Evolutionary conservation across 2,797 vertebrate species (phyloP).

Genomic region (Gadopsis marmoratus): DNA sequence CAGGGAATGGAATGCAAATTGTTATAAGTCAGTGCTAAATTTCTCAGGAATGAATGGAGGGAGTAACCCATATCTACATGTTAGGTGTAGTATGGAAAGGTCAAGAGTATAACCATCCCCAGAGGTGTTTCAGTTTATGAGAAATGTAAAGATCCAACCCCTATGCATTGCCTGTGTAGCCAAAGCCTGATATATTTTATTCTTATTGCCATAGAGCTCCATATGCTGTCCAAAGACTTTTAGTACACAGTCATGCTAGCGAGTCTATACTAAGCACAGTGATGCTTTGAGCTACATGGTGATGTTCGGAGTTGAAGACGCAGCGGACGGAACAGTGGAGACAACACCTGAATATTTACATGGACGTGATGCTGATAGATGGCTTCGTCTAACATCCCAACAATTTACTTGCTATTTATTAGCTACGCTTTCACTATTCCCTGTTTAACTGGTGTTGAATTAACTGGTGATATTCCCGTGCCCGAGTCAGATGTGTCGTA

Average conservation of each 20-base stretch:
- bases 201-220: neutral
- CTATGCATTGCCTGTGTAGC: neutral
- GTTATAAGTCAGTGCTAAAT: slow-evolving; percentile 62
- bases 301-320: no score
- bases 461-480: no score
- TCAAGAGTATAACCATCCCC: slow-evolving; percentile 67
- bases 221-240: neutral
- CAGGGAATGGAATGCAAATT: slow-evolving; percentile 70
- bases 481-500: no score
- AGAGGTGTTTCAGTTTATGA: slow-evolving; percentile 34
- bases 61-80: slow-evolving; percentile 71
- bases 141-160: slow-evolving; percentile 2
- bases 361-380: no score
- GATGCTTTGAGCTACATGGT: neutral
- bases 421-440: no score
- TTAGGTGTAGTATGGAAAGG: slow-evolving; percentile 62
- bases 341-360: no score
- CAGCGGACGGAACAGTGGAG: no score
- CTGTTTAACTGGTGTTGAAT: no score
- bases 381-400: no score
- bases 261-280: neutral
- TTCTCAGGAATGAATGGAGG: slow-evolving; percentile 57
- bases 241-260: neutral
- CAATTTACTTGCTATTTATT: no score
- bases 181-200: neutral